phyloP scores from a whole-genome alignment of 2,797 vertebrate species.

The Gila robusta region DNA sequence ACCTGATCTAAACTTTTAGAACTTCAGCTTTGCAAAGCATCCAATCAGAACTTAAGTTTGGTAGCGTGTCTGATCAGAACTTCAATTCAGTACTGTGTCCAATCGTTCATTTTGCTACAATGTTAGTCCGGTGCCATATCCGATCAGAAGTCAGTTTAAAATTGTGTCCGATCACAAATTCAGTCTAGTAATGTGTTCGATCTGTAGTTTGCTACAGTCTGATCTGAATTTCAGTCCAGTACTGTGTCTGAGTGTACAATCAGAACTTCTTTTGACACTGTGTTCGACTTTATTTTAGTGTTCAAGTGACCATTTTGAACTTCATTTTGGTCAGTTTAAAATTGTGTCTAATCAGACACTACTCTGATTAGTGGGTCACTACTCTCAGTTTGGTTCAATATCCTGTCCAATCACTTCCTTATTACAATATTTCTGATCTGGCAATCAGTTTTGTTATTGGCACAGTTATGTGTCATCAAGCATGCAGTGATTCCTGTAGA shows the following conservation, averaged over 20 bases:
- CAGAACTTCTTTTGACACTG: background rate
- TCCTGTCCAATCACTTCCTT: background rate
- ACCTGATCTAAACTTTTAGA: background rate
- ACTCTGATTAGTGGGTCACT: too few relatives aligned
- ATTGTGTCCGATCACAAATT: background rate
- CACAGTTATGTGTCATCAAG: constrained; percentile 18
- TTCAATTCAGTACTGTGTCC: background rate
- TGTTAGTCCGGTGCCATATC: background rate
- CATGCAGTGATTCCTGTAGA: background rate
- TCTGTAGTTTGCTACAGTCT: background rate
- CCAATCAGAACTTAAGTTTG: background rate
- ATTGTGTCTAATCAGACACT: background rate
- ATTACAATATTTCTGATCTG: background rate
- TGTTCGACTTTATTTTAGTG: too few relatives aligned
- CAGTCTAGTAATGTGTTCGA: too few relatives aligned
- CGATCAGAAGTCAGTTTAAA: background rate
- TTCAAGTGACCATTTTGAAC: too few relatives aligned
- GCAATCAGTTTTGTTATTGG: background rate
- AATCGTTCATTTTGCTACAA: background rate
- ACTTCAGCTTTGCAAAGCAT: background rate
- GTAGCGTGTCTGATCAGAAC: background rate
- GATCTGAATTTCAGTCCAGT: background rate
- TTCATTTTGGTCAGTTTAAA: too few relatives aligned
- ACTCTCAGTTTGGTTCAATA: background rate
- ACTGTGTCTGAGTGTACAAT: background rate